Conservation (phyloP, 1,140 invertebrate species). For the Kradibia gibbosae region DNA sequence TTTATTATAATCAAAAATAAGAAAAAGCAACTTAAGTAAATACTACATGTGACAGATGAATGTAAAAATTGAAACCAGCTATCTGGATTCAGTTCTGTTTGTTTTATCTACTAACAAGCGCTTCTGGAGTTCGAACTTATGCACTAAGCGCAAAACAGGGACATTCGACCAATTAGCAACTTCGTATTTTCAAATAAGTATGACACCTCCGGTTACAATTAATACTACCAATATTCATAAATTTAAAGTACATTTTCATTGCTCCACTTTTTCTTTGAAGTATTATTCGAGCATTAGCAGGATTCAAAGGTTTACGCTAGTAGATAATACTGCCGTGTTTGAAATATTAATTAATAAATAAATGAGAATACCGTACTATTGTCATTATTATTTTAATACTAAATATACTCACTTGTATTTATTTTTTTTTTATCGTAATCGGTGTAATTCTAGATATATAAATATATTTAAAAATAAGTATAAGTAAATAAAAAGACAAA, state of each 20-base stretch:
- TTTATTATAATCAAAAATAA: slow-evolving; percentile 3
- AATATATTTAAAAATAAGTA: no score
- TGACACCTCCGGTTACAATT: slow-evolving; percentile 37
- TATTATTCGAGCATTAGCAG: not conserved
- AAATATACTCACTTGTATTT: no score
- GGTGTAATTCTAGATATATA: no score
- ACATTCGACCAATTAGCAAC: slow-evolving; percentile 56
- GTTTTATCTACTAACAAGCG: not conserved
- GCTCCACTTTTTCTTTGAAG: slow-evolving; percentile 21
- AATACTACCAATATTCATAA: not conserved
- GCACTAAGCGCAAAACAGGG: not conserved
- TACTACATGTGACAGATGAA: slow-evolving; percentile 4
- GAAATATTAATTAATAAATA: no score
- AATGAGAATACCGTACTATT: no score
- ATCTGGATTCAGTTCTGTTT: not conserved
- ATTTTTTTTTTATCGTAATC: no score
- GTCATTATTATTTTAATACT: no score
- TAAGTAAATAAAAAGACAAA: no score
- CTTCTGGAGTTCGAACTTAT: not conserved
- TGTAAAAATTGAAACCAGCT: slow-evolving; percentile 21
- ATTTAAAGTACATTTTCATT: slow-evolving; percentile 26
- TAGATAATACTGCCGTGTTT: not conserved
- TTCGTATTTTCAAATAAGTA: slow-evolving; percentile 50
- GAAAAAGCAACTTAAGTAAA: not conserved
- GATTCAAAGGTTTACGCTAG: not conserved